These are phyloP conservation scores for Symphodus melops DNA, from an alignment of 2,113 vertebrate species.

Conservation along the genomic window DNA sequence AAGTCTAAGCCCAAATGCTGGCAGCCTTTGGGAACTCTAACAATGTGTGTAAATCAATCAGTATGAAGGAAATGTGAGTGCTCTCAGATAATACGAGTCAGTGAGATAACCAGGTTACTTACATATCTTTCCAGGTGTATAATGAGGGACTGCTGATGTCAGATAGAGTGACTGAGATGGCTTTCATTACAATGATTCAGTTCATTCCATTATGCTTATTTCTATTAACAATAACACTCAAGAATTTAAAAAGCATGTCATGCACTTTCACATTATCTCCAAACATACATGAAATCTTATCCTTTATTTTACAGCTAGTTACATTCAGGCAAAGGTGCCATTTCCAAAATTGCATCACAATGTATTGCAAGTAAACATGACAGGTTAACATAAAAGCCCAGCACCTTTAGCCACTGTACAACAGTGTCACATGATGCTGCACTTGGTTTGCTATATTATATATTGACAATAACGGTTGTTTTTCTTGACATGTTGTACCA, in stretches of 20 bases:
- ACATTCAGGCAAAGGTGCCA: slow-evolving; percentile 47
- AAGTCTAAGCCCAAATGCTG: neutral
- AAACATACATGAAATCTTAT: slow-evolving; percentile 6
- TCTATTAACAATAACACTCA: slow-evolving; percentile 32
- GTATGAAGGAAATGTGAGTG: slow-evolving; percentile 31
- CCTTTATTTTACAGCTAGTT: slow-evolving; percentile 64
- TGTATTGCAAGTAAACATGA: slow-evolving; percentile 52
- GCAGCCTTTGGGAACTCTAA: slow-evolving; percentile 4
- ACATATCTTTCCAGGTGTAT: slow-evolving; percentile 83
- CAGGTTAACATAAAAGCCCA: slow-evolving; percentile 46
- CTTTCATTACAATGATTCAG: slow-evolving; percentile 52
- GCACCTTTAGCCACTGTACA: slow-evolving; percentile 55
- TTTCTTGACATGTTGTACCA: neutral
- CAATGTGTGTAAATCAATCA: neutral
- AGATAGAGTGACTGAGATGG: slow-evolving; percentile 59
- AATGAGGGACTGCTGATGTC: slow-evolving; percentile 88
- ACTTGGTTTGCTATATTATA: slow-evolving; percentile 25
- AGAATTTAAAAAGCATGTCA: slow-evolving; percentile 24
- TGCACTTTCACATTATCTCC: slow-evolving; percentile 29
- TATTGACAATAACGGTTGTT: neutral
- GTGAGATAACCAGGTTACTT: slow-evolving; percentile 86
- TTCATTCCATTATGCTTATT: slow-evolving; percentile 30
- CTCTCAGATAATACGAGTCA: slow-evolving; percentile 85
- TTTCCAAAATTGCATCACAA: slow-evolving; percentile 59
- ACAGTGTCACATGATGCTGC: slow-evolving; percentile 48